Conservation (phyloP, 2,113 vertebrate species). For the Danio rerio region GRCz12tu NC_133189.1:44229001-44229500, state of each 20-base stretch:
- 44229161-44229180: not conserved
- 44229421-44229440: too few species aligned
- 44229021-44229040: constrained; percentile 35
- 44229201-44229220: not conserved
- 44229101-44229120: constrained; percentile 28
- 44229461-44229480: too few species aligned
- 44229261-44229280: too few species aligned
- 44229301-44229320: too few species aligned
- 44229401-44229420: too few species aligned
- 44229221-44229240: not conserved
- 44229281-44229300: too few species aligned
- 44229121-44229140: not conserved
- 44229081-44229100: constrained; percentile 26
- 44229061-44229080: constrained; percentile 24
- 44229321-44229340: too few species aligned
- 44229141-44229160: not conserved
- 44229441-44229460: too few species aligned
- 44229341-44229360: too few species aligned
- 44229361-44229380: too few species aligned
- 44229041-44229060: not conserved
- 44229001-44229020: constrained; percentile 47
- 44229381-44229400: too few species aligned
- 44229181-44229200: not conserved
- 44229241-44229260: not conserved
- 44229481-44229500: too few species aligned